Conservation (phyloP, 2,113 vertebrate species). For the Muntiacus reevesi region DNA sequence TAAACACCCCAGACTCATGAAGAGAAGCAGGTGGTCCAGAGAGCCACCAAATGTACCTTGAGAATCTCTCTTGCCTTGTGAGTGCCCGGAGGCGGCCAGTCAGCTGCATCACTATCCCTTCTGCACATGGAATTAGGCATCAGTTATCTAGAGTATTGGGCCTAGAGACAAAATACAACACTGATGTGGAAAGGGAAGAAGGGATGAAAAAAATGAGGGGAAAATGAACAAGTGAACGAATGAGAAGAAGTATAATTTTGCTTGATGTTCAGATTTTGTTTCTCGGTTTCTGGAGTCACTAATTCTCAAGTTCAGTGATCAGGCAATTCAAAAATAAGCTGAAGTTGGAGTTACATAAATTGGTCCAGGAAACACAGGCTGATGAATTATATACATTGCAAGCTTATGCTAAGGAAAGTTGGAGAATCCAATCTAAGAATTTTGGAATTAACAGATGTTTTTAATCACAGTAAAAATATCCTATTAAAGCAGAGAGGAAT, state of each 20-base stretch:
- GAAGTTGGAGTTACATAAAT: neutral
- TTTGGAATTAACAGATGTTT: neutral
- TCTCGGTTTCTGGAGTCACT: neutral
- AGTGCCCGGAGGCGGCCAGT: neutral
- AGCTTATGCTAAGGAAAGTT: neutral
- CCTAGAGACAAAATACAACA: neutral
- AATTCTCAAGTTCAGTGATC: neutral
- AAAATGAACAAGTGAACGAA: neutral
- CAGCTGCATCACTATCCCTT: neutral
- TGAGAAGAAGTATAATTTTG: neutral
- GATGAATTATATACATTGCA: neutral
- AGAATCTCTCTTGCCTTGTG: neutral
- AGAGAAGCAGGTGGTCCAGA: neutral
- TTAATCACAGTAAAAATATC: neutral
- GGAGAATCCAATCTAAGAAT: neutral
- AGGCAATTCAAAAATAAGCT: neutral
- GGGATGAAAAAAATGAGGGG: neutral
- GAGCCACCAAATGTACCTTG: neutral
- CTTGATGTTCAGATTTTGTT: neutral
- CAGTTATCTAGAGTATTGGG: neutral
- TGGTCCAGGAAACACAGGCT: neutral
- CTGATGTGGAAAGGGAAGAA: neutral
- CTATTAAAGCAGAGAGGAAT: neutral
- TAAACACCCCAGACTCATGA: neutral
- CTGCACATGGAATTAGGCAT: neutral